phyloP scores from a whole-genome alignment of 1,140 invertebrate genomes.

The Eriosoma lanigerum region DNA sequence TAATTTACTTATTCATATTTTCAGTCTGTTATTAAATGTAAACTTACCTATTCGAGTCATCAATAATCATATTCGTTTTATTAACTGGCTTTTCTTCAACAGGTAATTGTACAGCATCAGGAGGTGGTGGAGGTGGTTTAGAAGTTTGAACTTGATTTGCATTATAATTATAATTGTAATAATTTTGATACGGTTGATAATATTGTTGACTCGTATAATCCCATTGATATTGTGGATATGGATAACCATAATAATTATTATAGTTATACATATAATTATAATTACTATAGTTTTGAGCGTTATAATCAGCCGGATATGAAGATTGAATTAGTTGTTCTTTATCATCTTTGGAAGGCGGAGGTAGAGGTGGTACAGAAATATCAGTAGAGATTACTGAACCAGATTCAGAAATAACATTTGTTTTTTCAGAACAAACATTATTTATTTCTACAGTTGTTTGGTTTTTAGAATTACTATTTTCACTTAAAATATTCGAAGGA shows the following conservation, averaged over 20 bases:
- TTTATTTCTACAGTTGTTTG: not conserved
- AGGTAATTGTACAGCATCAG: constrained; percentile 25
- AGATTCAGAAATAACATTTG: constrained; percentile 6
- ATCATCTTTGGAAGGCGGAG: not conserved
- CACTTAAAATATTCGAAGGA: not conserved
- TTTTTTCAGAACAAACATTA: not conserved
- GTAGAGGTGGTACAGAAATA: constrained; percentile 16
- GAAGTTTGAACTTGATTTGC: constrained; percentile 30
- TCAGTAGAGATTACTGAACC: not conserved
- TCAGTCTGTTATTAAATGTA: not conserved
- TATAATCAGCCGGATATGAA: constrained; percentile 20
- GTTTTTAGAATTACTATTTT: constrained; percentile 7
- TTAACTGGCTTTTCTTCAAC: constrained; percentile 44
- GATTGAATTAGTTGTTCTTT: not conserved
- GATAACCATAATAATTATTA: constrained; percentile 48
- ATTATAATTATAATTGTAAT: constrained; percentile 42
- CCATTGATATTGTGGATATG: constrained; percentile 48
- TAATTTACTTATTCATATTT: not conserved
- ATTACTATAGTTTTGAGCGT: constrained; percentile 18
- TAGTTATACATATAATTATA: constrained; percentile 42
- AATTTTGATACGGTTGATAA: constrained; percentile 51
- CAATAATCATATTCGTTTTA: constrained; percentile 11
- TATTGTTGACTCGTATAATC: constrained; percentile 51
- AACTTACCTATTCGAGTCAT: constrained; percentile 34
- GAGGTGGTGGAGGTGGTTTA: constrained; percentile 28